Conservation (phyloP, 2,113 vertebrate species). For the Xiphorhynchus elegans region DNA sequence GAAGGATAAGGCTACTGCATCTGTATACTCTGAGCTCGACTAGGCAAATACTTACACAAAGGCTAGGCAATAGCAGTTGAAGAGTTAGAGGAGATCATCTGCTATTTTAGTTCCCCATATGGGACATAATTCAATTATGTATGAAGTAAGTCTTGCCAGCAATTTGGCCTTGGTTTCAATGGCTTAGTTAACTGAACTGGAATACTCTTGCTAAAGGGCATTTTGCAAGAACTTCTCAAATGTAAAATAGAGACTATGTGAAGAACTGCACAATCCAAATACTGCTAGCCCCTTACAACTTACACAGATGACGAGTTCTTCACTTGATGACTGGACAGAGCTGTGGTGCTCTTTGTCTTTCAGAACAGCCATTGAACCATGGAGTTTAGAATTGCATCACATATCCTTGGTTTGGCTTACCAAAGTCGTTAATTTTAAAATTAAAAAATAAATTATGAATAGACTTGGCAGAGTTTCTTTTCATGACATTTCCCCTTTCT, state of each 20-base stretch:
- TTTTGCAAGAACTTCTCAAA: background rate
- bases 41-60: background rate
- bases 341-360: background rate
- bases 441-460: background rate
- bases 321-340: background rate
- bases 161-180: constrained; percentile 2
- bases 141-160: background rate
- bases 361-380: background rate
- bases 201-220: background rate
- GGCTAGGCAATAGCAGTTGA: background rate
- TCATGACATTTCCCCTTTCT: background rate
- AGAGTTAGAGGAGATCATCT: background rate
- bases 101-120: background rate
- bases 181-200: constrained; percentile 10
- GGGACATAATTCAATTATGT: background rate
- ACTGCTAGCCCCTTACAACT: background rate
- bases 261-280: background rate
- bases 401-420: constrained; percentile 15
- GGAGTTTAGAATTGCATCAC: background rate
- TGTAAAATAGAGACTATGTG: background rate
- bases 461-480: constrained; percentile 32
- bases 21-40: background rate
- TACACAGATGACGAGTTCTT: background rate
- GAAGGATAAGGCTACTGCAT: background rate
- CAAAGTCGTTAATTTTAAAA: constrained; percentile 19